phyloP scores from a whole-genome alignment of 2,888 invertebrate species.

The Helobdella robusta region DNA sequence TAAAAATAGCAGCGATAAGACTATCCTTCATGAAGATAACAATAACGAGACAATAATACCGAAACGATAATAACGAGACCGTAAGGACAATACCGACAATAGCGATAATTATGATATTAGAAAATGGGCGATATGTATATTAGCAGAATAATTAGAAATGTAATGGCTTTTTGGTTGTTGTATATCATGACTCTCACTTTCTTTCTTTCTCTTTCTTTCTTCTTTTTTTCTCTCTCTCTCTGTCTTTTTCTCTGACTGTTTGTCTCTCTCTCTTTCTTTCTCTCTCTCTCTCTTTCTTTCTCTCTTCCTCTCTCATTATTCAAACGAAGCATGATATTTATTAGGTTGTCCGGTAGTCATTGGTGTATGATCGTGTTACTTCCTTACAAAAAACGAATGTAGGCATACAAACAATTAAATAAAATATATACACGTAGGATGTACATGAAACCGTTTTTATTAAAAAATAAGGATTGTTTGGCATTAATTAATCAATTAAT shows the following conservation, averaged over 20 bases:
- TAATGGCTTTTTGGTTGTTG: not conserved
- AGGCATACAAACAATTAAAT: not conserved
- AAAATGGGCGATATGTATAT: too few relatives aligned
- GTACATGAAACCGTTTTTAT: too few relatives aligned
- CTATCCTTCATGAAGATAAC: too few relatives aligned
- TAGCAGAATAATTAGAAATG: too few relatives aligned
- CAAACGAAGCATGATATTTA: too few relatives aligned
- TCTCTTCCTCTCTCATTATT: not conserved
- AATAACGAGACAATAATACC: not conserved
- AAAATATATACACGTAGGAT: too few relatives aligned
- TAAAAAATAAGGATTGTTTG: not conserved
- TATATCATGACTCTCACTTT: not conserved
- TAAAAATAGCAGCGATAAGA: too few relatives aligned
- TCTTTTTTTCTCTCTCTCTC: not conserved
- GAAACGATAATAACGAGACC: not conserved
- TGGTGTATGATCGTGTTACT: too few relatives aligned
- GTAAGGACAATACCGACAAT: constrained; percentile 6
- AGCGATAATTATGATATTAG: not conserved
- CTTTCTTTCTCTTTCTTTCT: not conserved
- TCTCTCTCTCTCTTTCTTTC: constrained; percentile 4
- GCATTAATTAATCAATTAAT: not conserved
- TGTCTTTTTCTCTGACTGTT: not conserved
- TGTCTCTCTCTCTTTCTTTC: not conserved
- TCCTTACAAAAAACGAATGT: too few relatives aligned
- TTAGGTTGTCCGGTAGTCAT: too few relatives aligned